Percentiles rank a stretch among this genome's conserved stretches.
Evolutionary conservation across 64 coral and sea anemone genomes (phyloP).

Genomic region (Porites australiensis): DNA sequence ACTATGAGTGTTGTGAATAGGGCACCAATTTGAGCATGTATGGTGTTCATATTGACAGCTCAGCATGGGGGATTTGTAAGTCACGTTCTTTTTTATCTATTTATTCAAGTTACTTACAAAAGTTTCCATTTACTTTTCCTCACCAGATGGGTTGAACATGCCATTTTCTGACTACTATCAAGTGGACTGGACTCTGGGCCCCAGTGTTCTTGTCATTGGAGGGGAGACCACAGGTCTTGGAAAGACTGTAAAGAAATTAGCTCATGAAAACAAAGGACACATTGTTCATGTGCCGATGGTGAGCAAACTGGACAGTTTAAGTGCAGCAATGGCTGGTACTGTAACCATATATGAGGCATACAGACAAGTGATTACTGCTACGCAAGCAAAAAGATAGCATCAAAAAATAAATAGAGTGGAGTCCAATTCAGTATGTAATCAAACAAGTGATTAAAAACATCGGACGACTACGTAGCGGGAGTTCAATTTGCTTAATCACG

Average conservation of each 20-base stretch:
- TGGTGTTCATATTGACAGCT: too few relatives aligned
- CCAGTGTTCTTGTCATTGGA: constrained; percentile 75
- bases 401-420: too few relatives aligned
- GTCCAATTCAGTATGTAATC: too few relatives aligned
- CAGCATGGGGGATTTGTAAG: background rate
- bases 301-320: constrained; percentile 69
- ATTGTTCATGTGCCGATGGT: constrained; percentile 72
- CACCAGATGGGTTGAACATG: background rate
- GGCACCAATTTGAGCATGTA: too few relatives aligned
- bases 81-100: background rate
- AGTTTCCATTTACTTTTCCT: background rate
- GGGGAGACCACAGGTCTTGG: constrained; percentile 79
- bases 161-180: constrained; percentile 36
- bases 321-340: constrained; percentile 76
- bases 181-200: constrained; percentile 73
- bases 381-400: background rate
- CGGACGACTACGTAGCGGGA: too few relatives aligned
- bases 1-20: too few relatives aligned
- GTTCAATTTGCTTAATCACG: too few relatives aligned
- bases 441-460: too few relatives aligned
- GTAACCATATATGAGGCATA: constrained; percentile 80
- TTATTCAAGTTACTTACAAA: too few relatives aligned
- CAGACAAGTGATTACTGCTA: constrained; percentile 47
- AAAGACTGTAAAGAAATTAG: constrained; percentile 31
- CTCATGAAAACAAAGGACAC: constrained; percentile 22